Conservation (phyloP, 2,888 invertebrate species). For the Aricia artaxerxes region DNA sequence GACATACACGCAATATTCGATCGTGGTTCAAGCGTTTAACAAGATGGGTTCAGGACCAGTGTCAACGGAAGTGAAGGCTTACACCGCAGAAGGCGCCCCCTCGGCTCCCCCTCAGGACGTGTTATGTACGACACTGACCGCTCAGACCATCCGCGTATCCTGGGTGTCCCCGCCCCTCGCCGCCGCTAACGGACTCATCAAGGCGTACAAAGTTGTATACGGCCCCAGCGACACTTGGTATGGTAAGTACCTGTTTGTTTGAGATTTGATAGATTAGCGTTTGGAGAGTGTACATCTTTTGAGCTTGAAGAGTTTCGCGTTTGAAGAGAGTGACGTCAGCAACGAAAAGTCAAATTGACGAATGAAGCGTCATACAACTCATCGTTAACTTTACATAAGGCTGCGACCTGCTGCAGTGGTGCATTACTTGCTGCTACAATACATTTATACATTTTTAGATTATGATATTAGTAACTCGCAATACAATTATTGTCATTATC, state of each 20-base stretch:
- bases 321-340: too few relatives aligned
- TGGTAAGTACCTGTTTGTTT: conserved; percentile 81
- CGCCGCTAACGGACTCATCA: conserved; percentile 96
- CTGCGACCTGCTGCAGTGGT: background rate
- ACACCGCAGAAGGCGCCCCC: conserved; percentile 96
- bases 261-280: too few relatives aligned
- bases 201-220: conserved; percentile 96
- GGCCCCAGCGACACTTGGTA: conserved; percentile 96
- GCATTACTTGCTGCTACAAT: too few relatives aligned
- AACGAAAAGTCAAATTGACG: too few relatives aligned
- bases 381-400: background rate
- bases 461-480: too few relatives aligned
- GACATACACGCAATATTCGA: conserved; percentile 97
- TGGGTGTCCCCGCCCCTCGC: conserved; percentile 97
- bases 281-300: too few relatives aligned
- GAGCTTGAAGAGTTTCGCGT: too few relatives aligned
- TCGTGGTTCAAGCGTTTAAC: conserved; percentile 97
- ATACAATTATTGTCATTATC: too few relatives aligned
- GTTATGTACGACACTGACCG: conserved; percentile 94
- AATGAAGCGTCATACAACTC: too few relatives aligned
- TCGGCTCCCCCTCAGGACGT: conserved; percentile 96
- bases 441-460: too few relatives aligned
- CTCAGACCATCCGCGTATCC: conserved; percentile 95
- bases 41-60: conserved; percentile 96
- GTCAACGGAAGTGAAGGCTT: conserved; percentile 92